Conservation (phyloP, 2,113 vertebrate genomes). For the Microcebus murinus region DNA sequence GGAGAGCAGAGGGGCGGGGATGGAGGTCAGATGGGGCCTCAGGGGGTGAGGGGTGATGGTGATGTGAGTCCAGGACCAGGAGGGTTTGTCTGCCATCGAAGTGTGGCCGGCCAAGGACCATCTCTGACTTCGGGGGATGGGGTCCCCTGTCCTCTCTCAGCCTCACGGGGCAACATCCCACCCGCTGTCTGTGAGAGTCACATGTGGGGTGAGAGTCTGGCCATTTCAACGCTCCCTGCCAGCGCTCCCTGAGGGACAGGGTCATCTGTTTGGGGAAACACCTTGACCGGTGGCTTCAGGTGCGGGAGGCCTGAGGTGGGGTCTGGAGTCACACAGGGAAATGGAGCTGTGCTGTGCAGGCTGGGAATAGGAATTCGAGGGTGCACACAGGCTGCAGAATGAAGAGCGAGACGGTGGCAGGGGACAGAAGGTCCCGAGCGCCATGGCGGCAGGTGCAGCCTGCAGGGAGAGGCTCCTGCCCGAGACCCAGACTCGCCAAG, state of each 20-base stretch:
- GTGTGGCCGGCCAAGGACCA: not conserved
- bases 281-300: not conserved
- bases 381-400: not conserved
- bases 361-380: too few species aligned
- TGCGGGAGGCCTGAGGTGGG: not conserved
- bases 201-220: not conserved
- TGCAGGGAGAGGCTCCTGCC: not conserved
- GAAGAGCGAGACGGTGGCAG: not conserved
- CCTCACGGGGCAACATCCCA: not conserved
- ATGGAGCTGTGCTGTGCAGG: not conserved
- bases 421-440: not conserved
- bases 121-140: not conserved
- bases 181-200: not conserved
- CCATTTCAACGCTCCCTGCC: not conserved
- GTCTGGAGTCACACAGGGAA: not conserved
- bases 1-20: too few species aligned
- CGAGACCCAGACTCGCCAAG: not conserved
- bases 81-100: too few species aligned
- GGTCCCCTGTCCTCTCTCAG: not conserved
- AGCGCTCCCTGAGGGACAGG: too few species aligned
- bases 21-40: accelerated
- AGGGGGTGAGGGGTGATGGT: too few species aligned
- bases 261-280: not conserved
- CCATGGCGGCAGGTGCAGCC: not conserved
- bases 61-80: too few species aligned